Percentiles rank a stretch among this genome's conserved stretches.
These are phyloP conservation scores for Perca flavescens DNA, from an alignment of 2,113 vertebrate species.

Conservation along the genomic window DNA sequence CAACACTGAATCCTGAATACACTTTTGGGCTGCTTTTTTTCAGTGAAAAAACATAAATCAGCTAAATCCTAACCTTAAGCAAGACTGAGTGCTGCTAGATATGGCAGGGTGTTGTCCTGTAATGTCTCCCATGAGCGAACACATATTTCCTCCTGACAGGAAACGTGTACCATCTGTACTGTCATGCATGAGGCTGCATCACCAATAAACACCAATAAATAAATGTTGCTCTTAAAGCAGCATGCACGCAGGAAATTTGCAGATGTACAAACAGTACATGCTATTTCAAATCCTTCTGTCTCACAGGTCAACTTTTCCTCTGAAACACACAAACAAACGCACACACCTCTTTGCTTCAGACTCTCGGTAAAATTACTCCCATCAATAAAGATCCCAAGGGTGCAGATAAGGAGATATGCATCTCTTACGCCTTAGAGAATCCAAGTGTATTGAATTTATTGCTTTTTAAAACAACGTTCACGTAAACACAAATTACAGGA, in stretches of 20 bases:
- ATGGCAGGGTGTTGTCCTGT: constrained; percentile 18
- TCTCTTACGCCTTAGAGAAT: constrained; percentile 31
- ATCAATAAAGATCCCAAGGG: constrained; percentile 15
- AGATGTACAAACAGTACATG: not conserved
- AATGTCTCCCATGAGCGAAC: constrained; percentile 68
- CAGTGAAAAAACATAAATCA: constrained; percentile 49
- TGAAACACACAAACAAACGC: not conserved
- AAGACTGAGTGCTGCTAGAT: constrained; percentile 27
- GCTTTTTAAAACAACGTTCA: constrained; percentile 70
- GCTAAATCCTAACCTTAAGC: constrained; percentile 18
- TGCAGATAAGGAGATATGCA: constrained; percentile 45
- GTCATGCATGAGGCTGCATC: constrained; percentile 27
- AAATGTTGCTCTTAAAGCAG: constrained; percentile 16
- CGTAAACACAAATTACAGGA: constrained; percentile 76
- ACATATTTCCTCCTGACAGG: constrained; percentile 62
- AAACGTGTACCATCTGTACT: constrained; percentile 76
- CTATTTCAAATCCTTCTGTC: not conserved
- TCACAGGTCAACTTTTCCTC: not conserved
- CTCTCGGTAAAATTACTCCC: constrained; percentile 18
- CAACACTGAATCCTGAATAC: not conserved
- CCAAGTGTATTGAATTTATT: constrained; percentile 53
- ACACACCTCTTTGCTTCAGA: constrained; percentile 8
- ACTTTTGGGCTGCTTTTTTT: constrained; percentile 15
- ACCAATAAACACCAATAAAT: constrained; percentile 37
- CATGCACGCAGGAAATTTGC: constrained; percentile 16